Conservation (phyloP, 2,113 vertebrate genomes). For the Aegithalos caudatus region DNA sequence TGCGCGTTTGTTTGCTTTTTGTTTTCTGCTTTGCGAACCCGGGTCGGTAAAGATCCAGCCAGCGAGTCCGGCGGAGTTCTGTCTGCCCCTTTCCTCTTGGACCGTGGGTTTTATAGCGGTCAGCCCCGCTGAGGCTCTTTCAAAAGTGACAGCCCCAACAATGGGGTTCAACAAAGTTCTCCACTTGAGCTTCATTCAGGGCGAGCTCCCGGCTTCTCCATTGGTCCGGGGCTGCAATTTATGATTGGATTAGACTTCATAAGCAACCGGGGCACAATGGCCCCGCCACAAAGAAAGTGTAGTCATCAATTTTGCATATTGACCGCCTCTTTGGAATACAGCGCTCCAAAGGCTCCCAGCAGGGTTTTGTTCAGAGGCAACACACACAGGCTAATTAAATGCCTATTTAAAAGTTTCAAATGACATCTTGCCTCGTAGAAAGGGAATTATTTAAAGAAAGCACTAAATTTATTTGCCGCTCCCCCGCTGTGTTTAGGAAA, state of each 20-base stretch:
- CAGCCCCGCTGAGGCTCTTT: constrained; percentile 75
- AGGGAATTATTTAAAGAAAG: constrained; percentile 79
- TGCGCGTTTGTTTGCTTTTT: background rate
- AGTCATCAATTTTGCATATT: constrained; percentile 89
- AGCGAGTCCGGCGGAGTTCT: constrained; percentile 57
- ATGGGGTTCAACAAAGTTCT: constrained; percentile 92
- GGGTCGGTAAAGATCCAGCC: constrained; percentile 60
- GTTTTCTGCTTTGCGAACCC: constrained; percentile 44
- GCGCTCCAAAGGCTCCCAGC: constrained; percentile 71
- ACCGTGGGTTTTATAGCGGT: constrained; percentile 86
- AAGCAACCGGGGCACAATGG: constrained; percentile 87
- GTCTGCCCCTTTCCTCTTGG: constrained; percentile 71
- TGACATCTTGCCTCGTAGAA: constrained; percentile 82
- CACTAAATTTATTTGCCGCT: constrained; percentile 80
- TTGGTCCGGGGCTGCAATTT: constrained; percentile 89
- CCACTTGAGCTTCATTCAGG: constrained; percentile 89
- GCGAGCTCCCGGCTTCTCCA: constrained; percentile 70
- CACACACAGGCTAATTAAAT: constrained; percentile 88
- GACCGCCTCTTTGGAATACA: constrained; percentile 82
- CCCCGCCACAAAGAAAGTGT: constrained; percentile 82
- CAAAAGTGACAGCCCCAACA: constrained; percentile 90
- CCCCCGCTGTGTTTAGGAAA: constrained; percentile 75
- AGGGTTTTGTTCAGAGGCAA: constrained; percentile 78
- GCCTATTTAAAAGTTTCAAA: constrained; percentile 86
- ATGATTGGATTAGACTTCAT: constrained; percentile 99